Percentiles rank a stretch among this genome's conserved stretches.
phyloP scores from a whole-genome alignment of 37 sponge, comb jelly and placozoan species.

The Cliona cf. orientalis region DNA sequence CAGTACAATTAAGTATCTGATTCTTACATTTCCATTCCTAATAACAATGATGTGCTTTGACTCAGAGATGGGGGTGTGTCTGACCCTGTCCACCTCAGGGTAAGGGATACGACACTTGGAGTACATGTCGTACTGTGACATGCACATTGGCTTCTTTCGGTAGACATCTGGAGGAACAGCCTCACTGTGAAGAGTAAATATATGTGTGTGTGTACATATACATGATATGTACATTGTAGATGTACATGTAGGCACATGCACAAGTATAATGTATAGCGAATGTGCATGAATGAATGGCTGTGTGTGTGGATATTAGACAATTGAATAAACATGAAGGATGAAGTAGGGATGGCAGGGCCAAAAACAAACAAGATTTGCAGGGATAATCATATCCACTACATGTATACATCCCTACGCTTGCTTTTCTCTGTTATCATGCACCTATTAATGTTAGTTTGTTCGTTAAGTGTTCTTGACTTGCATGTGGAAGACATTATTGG shows the following conservation, averaged over 20 bases:
- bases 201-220: background rate
- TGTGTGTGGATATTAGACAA: background rate
- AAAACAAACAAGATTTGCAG: background rate
- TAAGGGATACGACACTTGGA: constrained; percentile 74
- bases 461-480: too few species aligned
- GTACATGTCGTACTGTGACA: constrained; percentile 69
- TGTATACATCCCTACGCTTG: too few species aligned
- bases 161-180: constrained; percentile 63
- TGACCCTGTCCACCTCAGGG: constrained; percentile 31
- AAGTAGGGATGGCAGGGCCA: background rate
- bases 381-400: too few species aligned
- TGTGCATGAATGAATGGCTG: too few species aligned
- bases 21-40: constrained; percentile 79
- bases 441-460: too few species aligned
- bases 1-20: too few species aligned
- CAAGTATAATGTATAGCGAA: background rate
- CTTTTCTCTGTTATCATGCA: too few species aligned
- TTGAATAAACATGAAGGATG: background rate
- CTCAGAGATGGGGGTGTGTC: constrained; percentile 35
- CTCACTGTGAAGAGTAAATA: constrained; percentile 29
- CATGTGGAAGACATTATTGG: too few species aligned
- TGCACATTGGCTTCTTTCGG: constrained; percentile 64
- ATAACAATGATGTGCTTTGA: constrained; percentile 67
- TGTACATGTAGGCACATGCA: background rate
- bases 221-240: background rate